Percentiles rank a stretch among this genome's conserved stretches.
These are phyloP conservation scores for Ditylenchus dipsaci DNA, from an alignment of 1,140 invertebrate species.

Conservation along the genomic window DNA sequence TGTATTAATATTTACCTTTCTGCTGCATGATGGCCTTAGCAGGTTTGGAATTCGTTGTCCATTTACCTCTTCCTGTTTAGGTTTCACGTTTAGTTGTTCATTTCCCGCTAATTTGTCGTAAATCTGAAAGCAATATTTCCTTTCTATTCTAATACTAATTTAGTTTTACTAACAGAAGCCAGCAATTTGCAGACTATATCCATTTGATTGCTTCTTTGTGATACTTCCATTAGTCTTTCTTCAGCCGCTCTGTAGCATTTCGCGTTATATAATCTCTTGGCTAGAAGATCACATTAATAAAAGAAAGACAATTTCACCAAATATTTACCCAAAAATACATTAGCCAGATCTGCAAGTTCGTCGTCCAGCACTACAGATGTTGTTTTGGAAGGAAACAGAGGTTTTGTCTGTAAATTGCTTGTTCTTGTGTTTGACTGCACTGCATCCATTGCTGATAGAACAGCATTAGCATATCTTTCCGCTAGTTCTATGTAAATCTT, in stretches of 20 bases:
- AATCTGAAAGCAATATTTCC: too few species aligned
- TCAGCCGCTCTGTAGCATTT: neutral
- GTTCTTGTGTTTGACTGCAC: neutral
- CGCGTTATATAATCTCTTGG: neutral
- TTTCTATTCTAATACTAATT: too few species aligned
- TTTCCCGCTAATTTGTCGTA: too few species aligned
- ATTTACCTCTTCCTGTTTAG: too few species aligned
- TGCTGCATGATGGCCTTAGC: too few species aligned
- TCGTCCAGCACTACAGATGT: neutral
- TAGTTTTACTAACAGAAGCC: neutral
- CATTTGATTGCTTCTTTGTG: neutral
- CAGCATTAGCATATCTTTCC: neutral
- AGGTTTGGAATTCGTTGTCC: too few species aligned
- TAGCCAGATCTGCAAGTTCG: neutral
- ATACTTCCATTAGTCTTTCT: neutral
- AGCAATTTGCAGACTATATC: neutral
- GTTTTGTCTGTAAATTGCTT: neutral
- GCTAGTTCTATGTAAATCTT: neutral
- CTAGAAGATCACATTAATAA: neutral
- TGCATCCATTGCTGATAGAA: neutral
- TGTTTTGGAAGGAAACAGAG: neutral
- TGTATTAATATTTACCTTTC: too few species aligned
- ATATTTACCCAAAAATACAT: neutral
- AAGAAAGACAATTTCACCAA: too few species aligned
- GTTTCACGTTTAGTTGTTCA: too few species aligned